A percentile compares a stretch with the other conserved stretches of the same genome.
These are phyloP conservation scores for Engystomops pustulosus DNA, from an alignment of 2,113 vertebrate species.

Conservation along the genomic window DNA sequence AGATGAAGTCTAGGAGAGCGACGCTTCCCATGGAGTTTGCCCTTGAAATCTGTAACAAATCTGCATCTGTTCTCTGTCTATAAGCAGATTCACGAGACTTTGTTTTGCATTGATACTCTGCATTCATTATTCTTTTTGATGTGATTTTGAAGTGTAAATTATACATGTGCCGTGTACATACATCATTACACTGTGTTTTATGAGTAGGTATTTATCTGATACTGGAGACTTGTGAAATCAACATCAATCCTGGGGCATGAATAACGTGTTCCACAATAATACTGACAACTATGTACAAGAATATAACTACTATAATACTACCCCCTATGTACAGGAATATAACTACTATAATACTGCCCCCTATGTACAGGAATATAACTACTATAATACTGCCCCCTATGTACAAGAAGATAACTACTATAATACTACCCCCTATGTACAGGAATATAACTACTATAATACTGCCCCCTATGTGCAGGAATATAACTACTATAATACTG, in stretches of 20 bases:
- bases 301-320: not conserved
- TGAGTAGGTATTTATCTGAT: not conserved
- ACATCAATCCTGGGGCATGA: not conserved
- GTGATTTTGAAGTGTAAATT: conserved; percentile 15
- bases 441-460: too few species aligned
- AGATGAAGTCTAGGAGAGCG: not conserved
- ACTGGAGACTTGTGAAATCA: not conserved
- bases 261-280: too few species aligned
- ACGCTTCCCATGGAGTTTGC: not conserved
- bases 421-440: too few species aligned
- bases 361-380: too few species aligned
- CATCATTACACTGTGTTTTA: not conserved
- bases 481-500: too few species aligned
- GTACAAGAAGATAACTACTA: too few species aligned
- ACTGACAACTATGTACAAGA: not conserved
- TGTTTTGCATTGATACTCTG: not conserved
- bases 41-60: not conserved
- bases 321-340: too few species aligned
- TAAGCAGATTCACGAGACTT: not conserved
- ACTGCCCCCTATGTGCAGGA: too few species aligned
- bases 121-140: conserved; percentile 32
- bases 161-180: not conserved
- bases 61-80: conserved; percentile 10
- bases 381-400: too few species aligned
- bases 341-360: too few species aligned